Evolutionary conservation across 64 coral and sea anemone species (phyloP).

Genomic region (Orbicella faveolata): DNA sequence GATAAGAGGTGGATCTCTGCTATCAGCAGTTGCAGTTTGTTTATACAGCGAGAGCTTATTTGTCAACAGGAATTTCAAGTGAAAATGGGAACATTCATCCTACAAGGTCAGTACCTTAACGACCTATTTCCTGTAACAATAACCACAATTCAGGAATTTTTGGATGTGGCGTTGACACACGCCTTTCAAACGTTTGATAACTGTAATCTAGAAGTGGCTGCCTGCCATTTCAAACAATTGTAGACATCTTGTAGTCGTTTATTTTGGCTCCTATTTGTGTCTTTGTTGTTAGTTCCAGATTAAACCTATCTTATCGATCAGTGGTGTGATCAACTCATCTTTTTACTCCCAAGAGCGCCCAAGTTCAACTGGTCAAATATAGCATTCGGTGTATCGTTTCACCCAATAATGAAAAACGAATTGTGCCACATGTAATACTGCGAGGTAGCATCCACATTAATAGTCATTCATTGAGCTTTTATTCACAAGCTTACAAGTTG

Average conservation of each 20-base stretch:
- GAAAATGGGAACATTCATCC: background rate
- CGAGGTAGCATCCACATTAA: no score
- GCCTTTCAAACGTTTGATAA: background rate
- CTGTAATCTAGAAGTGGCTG: background rate
- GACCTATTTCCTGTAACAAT: background rate
- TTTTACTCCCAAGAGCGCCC: background rate
- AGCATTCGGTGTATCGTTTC: no score
- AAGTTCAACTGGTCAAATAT: no score
- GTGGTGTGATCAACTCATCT: background rate
- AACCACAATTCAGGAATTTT: no score
- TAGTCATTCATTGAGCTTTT: no score
- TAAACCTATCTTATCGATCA: background rate
- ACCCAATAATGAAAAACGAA: no score
- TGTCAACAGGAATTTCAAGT: background rate
- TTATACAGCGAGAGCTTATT: background rate
- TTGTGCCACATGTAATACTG: no score
- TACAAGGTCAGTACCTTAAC: background rate
- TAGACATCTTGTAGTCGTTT: background rate
- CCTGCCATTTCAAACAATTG: background rate
- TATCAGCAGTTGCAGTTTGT: slow-evolving; percentile 21
- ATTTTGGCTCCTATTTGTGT: slow-evolving; percentile 23
- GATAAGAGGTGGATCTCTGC: background rate
- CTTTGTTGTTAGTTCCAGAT: slow-evolving; percentile 4
- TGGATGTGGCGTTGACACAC: no score
- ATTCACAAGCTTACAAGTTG: no score